phyloP scores from a whole-genome alignment of 2,797 vertebrate species.

The Micromesistius poutassou region DNA sequence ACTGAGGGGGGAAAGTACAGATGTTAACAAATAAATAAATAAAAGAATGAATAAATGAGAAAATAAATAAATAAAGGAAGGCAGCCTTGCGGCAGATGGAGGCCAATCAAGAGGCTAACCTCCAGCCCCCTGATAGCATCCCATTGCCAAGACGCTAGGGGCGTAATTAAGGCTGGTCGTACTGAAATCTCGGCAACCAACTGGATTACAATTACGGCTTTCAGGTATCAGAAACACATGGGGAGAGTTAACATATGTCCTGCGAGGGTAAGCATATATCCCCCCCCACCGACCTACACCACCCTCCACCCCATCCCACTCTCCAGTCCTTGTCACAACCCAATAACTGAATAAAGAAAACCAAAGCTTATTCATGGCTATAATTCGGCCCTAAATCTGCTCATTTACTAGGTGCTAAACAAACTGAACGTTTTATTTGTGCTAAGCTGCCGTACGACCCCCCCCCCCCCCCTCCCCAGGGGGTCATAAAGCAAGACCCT shows the following conservation, averaged over 20 bases:
- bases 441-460: no score
- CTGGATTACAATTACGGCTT: slow-evolving; percentile 70
- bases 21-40: neutral
- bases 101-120: slow-evolving; percentile 56
- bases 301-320: slow-evolving; percentile 16
- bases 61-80: slow-evolving; percentile 44
- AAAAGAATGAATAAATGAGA: neutral
- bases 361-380: no score
- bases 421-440: no score
- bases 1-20: neutral
- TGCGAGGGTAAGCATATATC: neutral
- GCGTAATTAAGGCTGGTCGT: slow-evolving; percentile 67
- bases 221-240: slow-evolving; percentile 73
- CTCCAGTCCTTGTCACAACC: neutral
- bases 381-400: no score
- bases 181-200: slow-evolving; percentile 57
- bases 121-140: slow-evolving; percentile 38
- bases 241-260: slow-evolving; percentile 8
- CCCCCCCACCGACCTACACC: neutral
- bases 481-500: slow-evolving; percentile 43
- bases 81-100: slow-evolving; percentile 54
- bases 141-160: slow-evolving; percentile 64
- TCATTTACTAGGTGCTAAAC: no score
- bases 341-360: neutral
- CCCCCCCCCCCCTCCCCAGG: neutral